Percentiles rank a stretch among this genome's conserved stretches.
Conservation (phyloP, 2,113 vertebrate species). For the Uropsilus gracilis region DNA sequence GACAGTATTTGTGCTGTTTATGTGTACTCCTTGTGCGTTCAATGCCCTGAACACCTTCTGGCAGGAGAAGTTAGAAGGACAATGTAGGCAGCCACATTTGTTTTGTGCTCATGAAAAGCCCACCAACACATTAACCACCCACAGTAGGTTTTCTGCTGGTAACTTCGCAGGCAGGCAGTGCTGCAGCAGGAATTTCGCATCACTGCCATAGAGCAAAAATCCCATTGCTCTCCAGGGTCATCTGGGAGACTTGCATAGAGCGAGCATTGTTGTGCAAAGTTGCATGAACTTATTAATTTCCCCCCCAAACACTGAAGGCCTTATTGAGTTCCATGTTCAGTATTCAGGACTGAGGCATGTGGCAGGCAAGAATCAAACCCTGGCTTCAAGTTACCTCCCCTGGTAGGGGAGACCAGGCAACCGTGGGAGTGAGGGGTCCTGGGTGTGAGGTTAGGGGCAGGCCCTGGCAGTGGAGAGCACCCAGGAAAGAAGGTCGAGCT, state of each 20-base stretch:
- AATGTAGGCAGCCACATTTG: not conserved
- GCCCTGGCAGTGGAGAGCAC: too few relatives aligned
- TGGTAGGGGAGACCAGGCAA: too few relatives aligned
- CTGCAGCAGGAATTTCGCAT: not conserved
- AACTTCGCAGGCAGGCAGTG: accelerated
- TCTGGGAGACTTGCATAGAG: not conserved
- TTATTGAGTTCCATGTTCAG: not conserved
- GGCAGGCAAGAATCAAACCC: too few relatives aligned
- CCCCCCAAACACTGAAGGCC: not conserved
- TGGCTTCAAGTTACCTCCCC: not conserved
- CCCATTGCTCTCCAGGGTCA: accelerated
- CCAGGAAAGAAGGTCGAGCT: not conserved
- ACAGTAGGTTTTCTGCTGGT: too few relatives aligned
- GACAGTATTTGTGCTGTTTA: not conserved
- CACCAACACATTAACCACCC: not conserved
- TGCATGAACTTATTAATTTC: not conserved
- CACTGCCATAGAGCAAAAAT: accelerated
- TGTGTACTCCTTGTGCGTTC: not conserved
- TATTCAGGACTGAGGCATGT: not conserved
- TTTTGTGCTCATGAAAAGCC: not conserved
- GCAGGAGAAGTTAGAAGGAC: not conserved
- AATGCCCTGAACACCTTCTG: not conserved
- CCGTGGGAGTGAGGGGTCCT: accelerated
- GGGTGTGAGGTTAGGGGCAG: not conserved
- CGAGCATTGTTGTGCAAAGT: accelerated